These are phyloP conservation scores for Caenorhabditis drosophilae DNA, from an alignment of 2,888 invertebrate species.

Conservation along the genomic window DNA sequence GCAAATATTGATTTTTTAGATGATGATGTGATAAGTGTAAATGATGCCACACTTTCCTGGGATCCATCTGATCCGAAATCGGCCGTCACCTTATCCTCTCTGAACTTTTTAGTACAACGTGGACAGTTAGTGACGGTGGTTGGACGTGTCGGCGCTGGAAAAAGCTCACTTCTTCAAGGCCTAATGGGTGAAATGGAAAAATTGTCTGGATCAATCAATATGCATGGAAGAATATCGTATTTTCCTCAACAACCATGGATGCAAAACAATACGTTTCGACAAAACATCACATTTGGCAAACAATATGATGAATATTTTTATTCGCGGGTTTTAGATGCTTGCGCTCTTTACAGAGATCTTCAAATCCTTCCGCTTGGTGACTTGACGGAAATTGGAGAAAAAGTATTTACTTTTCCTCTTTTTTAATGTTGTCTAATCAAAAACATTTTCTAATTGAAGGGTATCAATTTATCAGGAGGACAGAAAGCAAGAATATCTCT, in stretches of 20 bases:
- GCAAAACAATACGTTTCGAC: conserved; percentile 89
- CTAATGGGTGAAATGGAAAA: conserved; percentile 75
- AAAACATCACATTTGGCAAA: conserved; percentile 84
- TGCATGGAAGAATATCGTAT: conserved; percentile 77
- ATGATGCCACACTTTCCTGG: conserved; percentile 57
- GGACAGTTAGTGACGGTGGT: conserved; percentile 63
- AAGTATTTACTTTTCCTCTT: conserved; percentile 32
- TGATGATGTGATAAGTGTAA: conserved; percentile 56
- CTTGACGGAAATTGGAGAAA: conserved; percentile 67
- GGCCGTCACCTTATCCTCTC: conserved; percentile 63
- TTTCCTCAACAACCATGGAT: conserved; percentile 98
- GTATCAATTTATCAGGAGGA: conserved; percentile 67
- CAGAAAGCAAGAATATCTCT: conserved; percentile 80
- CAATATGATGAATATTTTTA: conserved; percentile 65
- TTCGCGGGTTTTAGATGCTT: conserved; percentile 63
- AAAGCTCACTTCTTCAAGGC: conserved; percentile 78
- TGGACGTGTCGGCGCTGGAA: conserved; percentile 67
- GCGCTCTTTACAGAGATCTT: conserved; percentile 61
- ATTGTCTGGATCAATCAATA: conserved; percentile 53
- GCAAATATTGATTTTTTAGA: conserved; percentile 20
- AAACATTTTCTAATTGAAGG: conserved; percentile 35
- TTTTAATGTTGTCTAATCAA: background rate
- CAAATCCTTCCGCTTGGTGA: conserved; percentile 60
- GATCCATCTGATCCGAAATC: conserved; percentile 41
- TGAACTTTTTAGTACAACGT: conserved; percentile 75